Base-by-base conservation (phyloP, 2,113 vertebrate genomes). In the Chroicocephalus ridibundus region DNA sequence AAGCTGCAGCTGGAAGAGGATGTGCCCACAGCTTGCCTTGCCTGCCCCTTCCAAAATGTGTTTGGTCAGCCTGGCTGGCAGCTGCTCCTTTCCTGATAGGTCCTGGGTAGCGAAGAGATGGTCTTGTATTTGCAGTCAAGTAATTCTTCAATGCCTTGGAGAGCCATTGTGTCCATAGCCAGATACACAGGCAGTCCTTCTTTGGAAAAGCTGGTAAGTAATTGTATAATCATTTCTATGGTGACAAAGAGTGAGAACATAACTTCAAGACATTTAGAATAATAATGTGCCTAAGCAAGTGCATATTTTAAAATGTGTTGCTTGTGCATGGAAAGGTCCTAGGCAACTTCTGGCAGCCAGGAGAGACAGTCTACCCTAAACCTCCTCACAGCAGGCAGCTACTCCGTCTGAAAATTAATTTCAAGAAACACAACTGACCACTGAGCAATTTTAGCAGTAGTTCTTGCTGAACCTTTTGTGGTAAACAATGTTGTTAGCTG, bases 181-280 rank as follows among this genome's bases (percentile, higher is more conserved):
- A 94, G 92, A 58, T 71, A 83, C 5, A 27, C 91, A 96, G 89
- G 64, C 77, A 94, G 83, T 65, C 90, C 94, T 88, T 60, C 82
- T 68, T 84, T 57, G 94, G 83, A 94, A 55, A 64, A 90, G 94
- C 10, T 44, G 90, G 44, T 75, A 83, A 77, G 66, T 89, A 93
- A 82, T 76, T 95, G 95, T 94, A 68, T 94, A 95, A 97, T 82
- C 51, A 97, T 98, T 98, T 98, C 96, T 97, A 95, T 97, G 94
- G 93, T 20, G 75, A 98, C 96, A 88, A 89, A 95, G 68, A 82
- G 70, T 66, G 77, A 96, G 95, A 96, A 83, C 44, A 75, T 90
- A 95, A 95, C 90, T 97, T 93, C 25, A 90, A 96, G 84, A 70
- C 85, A 92, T 97, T 97, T 91, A 79, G 85, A 97, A 97, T 95